A percentile compares a stretch with the other conserved stretches of the same genome.
Conservation (phyloP, 2,888 invertebrate species). For the Criorhina ranunculi region DNA sequence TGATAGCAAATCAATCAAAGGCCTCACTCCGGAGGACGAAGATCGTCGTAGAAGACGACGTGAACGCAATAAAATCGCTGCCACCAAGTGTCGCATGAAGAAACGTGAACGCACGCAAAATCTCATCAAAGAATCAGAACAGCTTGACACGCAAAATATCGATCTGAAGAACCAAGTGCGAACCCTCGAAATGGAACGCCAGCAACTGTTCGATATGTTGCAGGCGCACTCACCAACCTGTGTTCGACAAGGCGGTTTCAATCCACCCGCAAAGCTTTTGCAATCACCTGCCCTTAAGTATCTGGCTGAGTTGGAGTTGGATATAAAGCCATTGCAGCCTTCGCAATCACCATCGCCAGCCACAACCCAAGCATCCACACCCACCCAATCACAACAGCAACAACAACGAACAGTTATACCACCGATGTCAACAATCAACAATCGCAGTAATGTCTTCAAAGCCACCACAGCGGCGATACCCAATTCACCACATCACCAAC, state of each 20-base stretch:
- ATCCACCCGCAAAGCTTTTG: slow-evolving; percentile 81
- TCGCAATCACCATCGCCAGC: slow-evolving; percentile 69
- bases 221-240: slow-evolving; percentile 90
- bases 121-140: slow-evolving; percentile 93
- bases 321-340: slow-evolving; percentile 77
- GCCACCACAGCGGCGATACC: slow-evolving; percentile 78
- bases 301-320: slow-evolving; percentile 82
- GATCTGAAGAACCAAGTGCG: slow-evolving; percentile 93
- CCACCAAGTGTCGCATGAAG: slow-evolving; percentile 97
- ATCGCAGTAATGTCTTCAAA: slow-evolving; percentile 80
- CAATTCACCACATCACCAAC: slow-evolving; percentile 78
- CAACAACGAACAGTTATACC: slow-evolving; percentile 83
- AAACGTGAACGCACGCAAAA: slow-evolving; percentile 95
- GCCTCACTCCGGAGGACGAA: slow-evolving; percentile 95
- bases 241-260: slow-evolving; percentile 84
- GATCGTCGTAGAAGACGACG: slow-evolving; percentile 93
- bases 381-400: slow-evolving; percentile 74
- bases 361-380: slow-evolving; percentile 62
- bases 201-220: slow-evolving; percentile 91
- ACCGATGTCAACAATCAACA: slow-evolving; percentile 84
- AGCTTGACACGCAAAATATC: slow-evolving; percentile 93
- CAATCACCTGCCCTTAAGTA: slow-evolving; percentile 84
- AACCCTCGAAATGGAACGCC: slow-evolving; percentile 91
- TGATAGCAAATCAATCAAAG: slow-evolving; percentile 86
- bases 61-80: slow-evolving; percentile 97